Percentiles rank a stretch among this genome's conserved stretches.
Conservation (phyloP, 2,113 vertebrate genomes). For the Oxyruncus cristatus region DNA sequence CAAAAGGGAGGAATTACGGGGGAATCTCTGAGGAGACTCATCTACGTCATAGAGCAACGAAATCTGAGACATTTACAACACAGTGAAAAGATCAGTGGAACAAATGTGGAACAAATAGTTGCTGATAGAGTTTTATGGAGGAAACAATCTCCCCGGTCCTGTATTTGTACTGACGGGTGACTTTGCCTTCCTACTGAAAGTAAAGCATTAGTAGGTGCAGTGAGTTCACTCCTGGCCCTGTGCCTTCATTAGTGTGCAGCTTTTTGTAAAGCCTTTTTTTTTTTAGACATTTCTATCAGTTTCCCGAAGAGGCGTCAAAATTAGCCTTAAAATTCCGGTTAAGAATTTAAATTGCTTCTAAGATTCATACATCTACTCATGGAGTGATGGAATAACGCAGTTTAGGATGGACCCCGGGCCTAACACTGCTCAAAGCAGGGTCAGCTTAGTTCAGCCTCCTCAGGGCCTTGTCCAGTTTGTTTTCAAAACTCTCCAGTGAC, state of each 20-base stretch:
- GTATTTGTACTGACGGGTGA: background rate
- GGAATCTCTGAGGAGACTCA: background rate
- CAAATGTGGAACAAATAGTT: background rate
- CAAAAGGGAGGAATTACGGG: background rate
- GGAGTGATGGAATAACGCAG: background rate
- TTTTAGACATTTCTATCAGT: background rate
- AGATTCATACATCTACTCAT: background rate
- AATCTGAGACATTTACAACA: background rate
- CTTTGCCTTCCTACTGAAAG: background rate
- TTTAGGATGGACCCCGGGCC: background rate
- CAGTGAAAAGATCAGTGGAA: background rate
- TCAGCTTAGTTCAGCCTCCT: background rate
- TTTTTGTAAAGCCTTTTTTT: background rate
- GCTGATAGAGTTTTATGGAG: background rate
- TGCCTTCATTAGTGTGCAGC: fast-evolving
- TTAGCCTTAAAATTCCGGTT: background rate
- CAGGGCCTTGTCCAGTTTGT: fast-evolving
- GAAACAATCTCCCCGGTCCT: background rate
- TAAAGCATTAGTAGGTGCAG: background rate
- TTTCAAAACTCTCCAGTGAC: background rate
- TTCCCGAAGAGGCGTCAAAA: background rate
- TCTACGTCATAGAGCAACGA: background rate
- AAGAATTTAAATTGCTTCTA: background rate
- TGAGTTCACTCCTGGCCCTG: background rate
- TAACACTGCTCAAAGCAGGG: background rate